phyloP scores from a whole-genome alignment of 2,888 invertebrate species.

The Euzophera pinguis region DNA sequence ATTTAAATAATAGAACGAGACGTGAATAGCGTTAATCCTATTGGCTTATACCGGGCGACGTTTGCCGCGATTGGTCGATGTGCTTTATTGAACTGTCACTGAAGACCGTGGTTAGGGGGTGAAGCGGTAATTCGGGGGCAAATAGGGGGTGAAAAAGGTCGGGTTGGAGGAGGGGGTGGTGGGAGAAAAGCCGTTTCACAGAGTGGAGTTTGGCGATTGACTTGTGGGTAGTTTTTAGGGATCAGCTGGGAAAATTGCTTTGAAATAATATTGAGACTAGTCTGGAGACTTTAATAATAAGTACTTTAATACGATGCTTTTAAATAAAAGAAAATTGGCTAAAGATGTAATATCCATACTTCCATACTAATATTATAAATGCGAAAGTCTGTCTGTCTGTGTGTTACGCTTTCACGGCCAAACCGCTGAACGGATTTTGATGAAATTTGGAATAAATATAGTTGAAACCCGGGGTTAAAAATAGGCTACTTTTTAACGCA shows the following conservation, averaged over 20 bases:
- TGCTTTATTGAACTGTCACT: conserved; percentile 79
- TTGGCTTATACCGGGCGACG: conserved; percentile 78
- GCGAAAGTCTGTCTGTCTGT: no score
- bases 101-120: conserved; percentile 75
- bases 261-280: background rate
- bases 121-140: conserved; percentile 72
- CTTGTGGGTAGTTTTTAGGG: conserved; percentile 77
- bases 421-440: no score
- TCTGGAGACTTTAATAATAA: background rate
- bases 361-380: no score
- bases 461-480: no score
- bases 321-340: no score
- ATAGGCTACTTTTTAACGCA: no score
- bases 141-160: conserved; percentile 45
- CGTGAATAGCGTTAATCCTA: conserved; percentile 70
- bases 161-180: conserved; percentile 31
- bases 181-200: conserved; percentile 55
- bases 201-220: conserved; percentile 77
- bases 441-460: no score
- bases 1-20: conserved; percentile 38
- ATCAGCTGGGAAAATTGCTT: conserved; percentile 43
- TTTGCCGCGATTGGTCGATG: conserved; percentile 77
- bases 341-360: no score
- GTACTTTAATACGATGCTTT: no score
- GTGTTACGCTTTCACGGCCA: no score